phyloP scores from a whole-genome alignment of 2,797 vertebrate species.

The Tympanoctomys barrerae region DNA sequence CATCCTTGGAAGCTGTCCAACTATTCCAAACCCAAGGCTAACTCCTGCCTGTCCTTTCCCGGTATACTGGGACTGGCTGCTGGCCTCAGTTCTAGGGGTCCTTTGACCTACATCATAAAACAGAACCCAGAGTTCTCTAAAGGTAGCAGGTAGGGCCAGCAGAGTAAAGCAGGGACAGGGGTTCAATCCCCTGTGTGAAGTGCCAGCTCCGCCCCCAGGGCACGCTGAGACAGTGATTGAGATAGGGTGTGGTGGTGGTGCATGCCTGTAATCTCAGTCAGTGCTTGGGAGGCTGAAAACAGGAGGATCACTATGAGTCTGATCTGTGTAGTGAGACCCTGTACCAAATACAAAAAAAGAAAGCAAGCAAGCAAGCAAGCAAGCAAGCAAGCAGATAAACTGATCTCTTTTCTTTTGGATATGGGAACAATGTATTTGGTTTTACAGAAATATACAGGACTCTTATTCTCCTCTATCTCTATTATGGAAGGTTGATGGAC shows the following conservation, averaged over 20 bases:
- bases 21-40: background rate
- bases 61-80: background rate
- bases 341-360: no score
- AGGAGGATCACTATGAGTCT: no score
- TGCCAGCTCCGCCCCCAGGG: no score
- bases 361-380: no score
- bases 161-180: no score
- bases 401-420: background rate
- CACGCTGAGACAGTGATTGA: no score
- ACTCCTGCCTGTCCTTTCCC: background rate
- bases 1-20: background rate
- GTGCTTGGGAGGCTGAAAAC: no score
- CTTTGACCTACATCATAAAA: background rate
- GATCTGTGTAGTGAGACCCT: no score
- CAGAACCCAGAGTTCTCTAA: background rate
- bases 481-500: background rate
- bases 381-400: background rate
- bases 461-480: background rate
- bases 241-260: no score
- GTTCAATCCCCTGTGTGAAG: no score
- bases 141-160: background rate
- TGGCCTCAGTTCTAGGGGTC: background rate
- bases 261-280: no score
- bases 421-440: background rate
- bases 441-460: background rate